These are phyloP conservation scores for Potamilus streckersoni DNA, from an alignment of 1,140 invertebrate genomes.

Conservation along the genomic window DNA sequence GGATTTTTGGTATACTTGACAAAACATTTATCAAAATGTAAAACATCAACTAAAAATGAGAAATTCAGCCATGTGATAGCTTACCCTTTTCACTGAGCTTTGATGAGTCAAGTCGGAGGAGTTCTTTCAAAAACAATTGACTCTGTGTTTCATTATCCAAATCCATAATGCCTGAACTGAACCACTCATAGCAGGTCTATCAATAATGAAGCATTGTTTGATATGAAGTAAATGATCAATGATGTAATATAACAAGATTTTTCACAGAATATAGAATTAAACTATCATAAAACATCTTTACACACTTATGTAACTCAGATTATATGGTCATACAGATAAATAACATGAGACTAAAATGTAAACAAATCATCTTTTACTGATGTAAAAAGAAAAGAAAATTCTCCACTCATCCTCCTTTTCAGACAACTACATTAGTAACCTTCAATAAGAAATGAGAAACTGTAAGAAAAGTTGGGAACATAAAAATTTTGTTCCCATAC, in stretches of 20 bases:
- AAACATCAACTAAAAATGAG: background rate
- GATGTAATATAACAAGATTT: background rate
- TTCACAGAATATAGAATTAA: too few species aligned
- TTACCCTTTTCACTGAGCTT: slow-evolving; percentile 66
- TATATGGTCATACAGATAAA: too few species aligned
- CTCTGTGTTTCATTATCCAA: slow-evolving; percentile 70
- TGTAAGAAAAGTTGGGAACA: too few species aligned
- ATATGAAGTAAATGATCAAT: background rate
- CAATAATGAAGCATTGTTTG: slow-evolving; percentile 6
- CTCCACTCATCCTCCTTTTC: too few species aligned
- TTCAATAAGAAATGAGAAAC: too few species aligned
- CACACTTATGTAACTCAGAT: too few species aligned
- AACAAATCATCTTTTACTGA: too few species aligned
- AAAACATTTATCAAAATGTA: background rate
- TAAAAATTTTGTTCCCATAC: too few species aligned
- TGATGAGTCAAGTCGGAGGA: slow-evolving; percentile 68
- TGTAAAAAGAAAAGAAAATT: too few species aligned
- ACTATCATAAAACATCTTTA: too few species aligned
- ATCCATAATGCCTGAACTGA: slow-evolving; percentile 70
- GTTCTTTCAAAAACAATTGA: slow-evolving; percentile 70
- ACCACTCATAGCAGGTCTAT: slow-evolving; percentile 72
- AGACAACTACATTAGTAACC: too few species aligned
- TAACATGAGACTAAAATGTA: too few species aligned
- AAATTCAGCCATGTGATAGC: background rate
- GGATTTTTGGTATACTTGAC: background rate